Percentiles rank a stretch among this genome's conserved stretches.
Conservation (phyloP, 2,113 vertebrate species). For the Capricornis sumatraensis region DNA sequence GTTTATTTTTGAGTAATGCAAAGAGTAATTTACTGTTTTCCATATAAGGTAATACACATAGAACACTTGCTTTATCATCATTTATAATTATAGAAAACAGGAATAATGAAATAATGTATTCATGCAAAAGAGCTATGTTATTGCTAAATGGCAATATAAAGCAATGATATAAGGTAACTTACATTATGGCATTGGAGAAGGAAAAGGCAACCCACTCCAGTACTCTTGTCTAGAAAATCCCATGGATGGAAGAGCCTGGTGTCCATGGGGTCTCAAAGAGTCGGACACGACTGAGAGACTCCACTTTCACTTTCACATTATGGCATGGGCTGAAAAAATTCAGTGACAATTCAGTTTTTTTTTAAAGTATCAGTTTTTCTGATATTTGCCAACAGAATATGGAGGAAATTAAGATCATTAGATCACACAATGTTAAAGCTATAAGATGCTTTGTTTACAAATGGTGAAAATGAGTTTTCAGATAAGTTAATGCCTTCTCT, state of each 20-base stretch:
- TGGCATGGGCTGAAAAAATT: neutral
- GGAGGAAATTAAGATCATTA: neutral
- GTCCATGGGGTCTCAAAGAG: too few relatives aligned
- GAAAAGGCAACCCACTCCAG: too few relatives aligned
- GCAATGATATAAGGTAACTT: neutral
- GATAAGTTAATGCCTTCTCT: neutral
- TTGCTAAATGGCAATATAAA: neutral
- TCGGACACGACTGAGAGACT: too few relatives aligned
- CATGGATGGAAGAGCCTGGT: too few relatives aligned
- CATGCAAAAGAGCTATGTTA: neutral
- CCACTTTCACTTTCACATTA: neutral
- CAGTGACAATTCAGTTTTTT: neutral
- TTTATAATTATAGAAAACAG: neutral
- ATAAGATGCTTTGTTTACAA: neutral
- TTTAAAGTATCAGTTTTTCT: neutral
- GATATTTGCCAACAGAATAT: neutral
- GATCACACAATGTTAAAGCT: neutral
- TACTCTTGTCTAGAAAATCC: too few relatives aligned
- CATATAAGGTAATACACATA: neutral
- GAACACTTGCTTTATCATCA: neutral
- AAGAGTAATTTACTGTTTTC: neutral
- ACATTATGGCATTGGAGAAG: neutral
- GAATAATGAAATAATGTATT: conserved; percentile 3
- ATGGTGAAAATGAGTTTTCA: neutral
- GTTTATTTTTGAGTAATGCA: neutral